Percentiles rank a stretch among this genome's conserved stretches.
phyloP scores from a whole-genome alignment of 2,113 vertebrate genomes.

The Leptobrachium leishanense region DNA sequence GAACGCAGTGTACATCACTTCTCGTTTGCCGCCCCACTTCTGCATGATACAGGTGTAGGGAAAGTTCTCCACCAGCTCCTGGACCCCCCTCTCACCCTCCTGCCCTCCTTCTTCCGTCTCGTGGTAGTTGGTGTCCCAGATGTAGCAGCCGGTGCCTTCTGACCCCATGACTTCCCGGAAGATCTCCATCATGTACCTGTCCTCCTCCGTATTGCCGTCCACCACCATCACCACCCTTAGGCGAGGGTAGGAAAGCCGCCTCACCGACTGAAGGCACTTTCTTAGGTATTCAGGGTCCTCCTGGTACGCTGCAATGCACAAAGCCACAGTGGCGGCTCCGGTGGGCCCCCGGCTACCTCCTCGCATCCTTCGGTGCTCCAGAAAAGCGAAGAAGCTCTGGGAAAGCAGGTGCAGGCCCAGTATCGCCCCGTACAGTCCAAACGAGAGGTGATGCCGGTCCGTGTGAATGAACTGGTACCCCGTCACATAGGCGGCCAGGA shows the following conservation, averaged over 20 bases:
- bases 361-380: constrained; percentile 92
- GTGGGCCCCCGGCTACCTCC: constrained; percentile 66
- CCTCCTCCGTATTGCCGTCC: constrained; percentile 88
- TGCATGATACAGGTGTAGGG: constrained; percentile 91
- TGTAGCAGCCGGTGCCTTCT: constrained; percentile 74
- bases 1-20: constrained; percentile 99
- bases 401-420: constrained; percentile 91
- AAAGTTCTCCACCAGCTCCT: constrained; percentile 74
- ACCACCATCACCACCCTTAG: constrained; percentile 96
- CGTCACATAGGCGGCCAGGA: constrained; percentile 91
- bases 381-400: constrained; percentile 94
- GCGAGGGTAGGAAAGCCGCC: constrained; percentile 85
- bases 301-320: constrained; percentile 94
- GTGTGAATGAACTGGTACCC: constrained; percentile 98
- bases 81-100: constrained; percentile 69
- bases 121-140: constrained; percentile 95
- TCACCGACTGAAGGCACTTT: constrained; percentile 88
- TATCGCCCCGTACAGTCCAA: constrained; percentile 94
- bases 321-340: constrained; percentile 75
- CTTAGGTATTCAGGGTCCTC: constrained; percentile 94
- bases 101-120: constrained; percentile 56
- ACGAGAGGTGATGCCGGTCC: constrained; percentile 96
- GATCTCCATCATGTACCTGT: constrained; percentile 96
- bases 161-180: constrained; percentile 91
- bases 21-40: constrained; percentile 96